phyloP scores from a whole-genome alignment of 2,888 invertebrate species.

The Polyploca ridens region DNA sequence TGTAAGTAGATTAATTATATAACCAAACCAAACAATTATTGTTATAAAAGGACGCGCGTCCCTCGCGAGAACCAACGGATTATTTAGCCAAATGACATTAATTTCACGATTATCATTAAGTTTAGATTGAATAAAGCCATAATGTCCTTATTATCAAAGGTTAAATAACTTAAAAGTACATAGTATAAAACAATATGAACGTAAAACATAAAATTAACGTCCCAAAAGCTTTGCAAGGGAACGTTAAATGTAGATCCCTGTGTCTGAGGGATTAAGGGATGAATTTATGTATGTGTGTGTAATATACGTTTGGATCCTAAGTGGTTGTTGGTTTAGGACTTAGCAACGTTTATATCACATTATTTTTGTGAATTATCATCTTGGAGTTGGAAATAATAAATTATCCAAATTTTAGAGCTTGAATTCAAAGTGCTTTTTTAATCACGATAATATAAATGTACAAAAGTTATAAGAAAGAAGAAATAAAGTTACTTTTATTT shows the following conservation, averaged over 20 bases:
- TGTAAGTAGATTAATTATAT: too few relatives aligned
- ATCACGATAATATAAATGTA: too few relatives aligned
- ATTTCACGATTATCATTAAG: too few relatives aligned
- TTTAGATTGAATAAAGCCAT: neutral
- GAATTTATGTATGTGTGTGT: conserved; percentile 8
- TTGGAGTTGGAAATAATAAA: neutral
- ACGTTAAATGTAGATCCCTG: conserved; percentile 6
- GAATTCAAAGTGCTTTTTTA: too few relatives aligned
- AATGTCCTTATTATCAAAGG: neutral
- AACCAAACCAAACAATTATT: too few relatives aligned
- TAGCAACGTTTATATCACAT: neutral
- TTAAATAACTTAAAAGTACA: neutral
- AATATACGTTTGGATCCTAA: neutral
- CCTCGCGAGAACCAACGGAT: too few relatives aligned
- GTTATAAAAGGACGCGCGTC: too few relatives aligned
- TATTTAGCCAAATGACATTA: too few relatives aligned
- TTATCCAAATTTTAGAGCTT: too few relatives aligned
- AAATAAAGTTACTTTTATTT: too few relatives aligned
- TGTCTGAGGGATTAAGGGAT: conserved; percentile 5
- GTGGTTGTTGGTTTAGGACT: conserved; percentile 7
- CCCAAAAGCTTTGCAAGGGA: conserved; percentile 5
- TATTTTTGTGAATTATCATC: neutral
- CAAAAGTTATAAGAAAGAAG: too few relatives aligned
- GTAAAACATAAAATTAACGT: conserved; percentile 5
- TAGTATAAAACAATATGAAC: neutral